These are phyloP conservation scores for Orientallactaga sibirica DNA, from an alignment of 2,797 vertebrate species.

Conservation along the genomic window DNA sequence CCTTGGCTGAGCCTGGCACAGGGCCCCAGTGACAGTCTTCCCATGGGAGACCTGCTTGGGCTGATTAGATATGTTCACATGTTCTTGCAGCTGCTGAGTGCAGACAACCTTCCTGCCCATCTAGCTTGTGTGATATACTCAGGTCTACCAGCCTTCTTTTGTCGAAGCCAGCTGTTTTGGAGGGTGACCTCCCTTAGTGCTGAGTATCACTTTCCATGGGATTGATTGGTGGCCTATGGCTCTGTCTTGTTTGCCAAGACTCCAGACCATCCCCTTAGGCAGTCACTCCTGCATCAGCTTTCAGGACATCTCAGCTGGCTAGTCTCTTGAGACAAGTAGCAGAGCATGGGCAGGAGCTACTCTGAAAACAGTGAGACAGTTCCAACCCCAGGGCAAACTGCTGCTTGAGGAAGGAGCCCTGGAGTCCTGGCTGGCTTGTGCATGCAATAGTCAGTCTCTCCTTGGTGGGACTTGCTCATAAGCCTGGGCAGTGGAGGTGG, in stretches of 20 bases:
- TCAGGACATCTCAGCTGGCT: not conserved
- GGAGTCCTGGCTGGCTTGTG: not conserved
- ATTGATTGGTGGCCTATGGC: not conserved
- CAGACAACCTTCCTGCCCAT: not conserved
- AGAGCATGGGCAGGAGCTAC: not conserved
- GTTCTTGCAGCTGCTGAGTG: not conserved
- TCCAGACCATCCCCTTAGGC: not conserved
- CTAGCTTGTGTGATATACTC: not conserved
- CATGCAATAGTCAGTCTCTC: not conserved
- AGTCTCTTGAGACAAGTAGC: not conserved
- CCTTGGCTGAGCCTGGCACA: not conserved
- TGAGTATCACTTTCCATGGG: not conserved
- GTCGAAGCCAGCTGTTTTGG: not conserved
- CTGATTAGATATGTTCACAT: not conserved
- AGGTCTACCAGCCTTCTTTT: not conserved
- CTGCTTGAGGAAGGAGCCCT: not conserved
- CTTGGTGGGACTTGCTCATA: not conserved
- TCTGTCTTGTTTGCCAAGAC: not conserved
- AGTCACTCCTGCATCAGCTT: not conserved
- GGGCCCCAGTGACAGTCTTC: not conserved
- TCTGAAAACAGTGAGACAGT: constrained; percentile 6
- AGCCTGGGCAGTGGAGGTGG: not conserved
- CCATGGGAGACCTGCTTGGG: not conserved
- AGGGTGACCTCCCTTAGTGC: not conserved
- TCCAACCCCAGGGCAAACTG: not conserved